Evolutionary conservation across 1,140 invertebrate species (phyloP).

Genomic region (Neodiprion virginianus): DNA sequence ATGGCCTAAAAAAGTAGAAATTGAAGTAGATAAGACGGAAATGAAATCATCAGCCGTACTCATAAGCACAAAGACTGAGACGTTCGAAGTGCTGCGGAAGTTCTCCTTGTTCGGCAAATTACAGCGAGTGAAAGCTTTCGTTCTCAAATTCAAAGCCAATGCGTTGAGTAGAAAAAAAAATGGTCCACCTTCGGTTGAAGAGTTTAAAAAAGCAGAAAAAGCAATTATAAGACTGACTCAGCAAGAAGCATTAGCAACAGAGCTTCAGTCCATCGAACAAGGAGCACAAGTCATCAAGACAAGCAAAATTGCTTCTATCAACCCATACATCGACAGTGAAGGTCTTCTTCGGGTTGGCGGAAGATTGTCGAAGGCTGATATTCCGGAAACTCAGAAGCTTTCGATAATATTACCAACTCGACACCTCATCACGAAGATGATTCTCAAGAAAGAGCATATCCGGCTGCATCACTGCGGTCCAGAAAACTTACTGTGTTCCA

Average conservation of each 20-base stretch:
- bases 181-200: background rate
- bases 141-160: conserved; percentile 20
- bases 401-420: conserved; percentile 46
- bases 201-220: conserved; percentile 5
- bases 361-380: conserved; percentile 39
- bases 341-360: conserved; percentile 53
- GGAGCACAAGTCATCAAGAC: conserved; percentile 10
- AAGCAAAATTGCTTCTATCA: conserved; percentile 31
- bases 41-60: conserved; percentile 2
- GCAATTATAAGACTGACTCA: background rate
- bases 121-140: conserved; percentile 3
- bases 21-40: conserved; percentile 9
- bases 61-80: conserved; percentile 16
- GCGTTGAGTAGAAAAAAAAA: conserved; percentile 14
- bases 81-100: conserved; percentile 19
- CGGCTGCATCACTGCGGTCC: conserved; percentile 43
- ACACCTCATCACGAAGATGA: conserved; percentile 38
- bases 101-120: conserved; percentile 20
- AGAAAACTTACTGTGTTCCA: conserved; percentile 29
- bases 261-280: conserved; percentile 7
- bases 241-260: conserved; percentile 4
- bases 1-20: conserved; percentile 11
- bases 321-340: conserved; percentile 44
- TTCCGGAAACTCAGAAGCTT: conserved; percentile 45
- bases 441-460: conserved; percentile 42